Evolutionary conservation across 2,888 invertebrate species (phyloP), one percentile per base, ranked within the genome.

Genomic region (Leptopilina drosophilae): DNA sequence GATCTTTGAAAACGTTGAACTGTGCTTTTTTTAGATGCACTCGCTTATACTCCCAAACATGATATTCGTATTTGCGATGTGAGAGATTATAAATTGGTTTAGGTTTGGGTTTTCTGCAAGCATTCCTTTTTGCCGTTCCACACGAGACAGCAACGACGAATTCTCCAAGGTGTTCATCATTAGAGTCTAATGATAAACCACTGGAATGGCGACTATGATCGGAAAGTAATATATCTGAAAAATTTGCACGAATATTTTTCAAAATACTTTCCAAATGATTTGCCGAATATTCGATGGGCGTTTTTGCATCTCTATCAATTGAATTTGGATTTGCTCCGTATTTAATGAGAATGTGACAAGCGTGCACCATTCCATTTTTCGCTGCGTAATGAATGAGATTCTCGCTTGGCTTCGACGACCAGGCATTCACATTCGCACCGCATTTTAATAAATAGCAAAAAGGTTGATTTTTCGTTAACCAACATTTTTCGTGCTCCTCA

Each of bases 21-120:
- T n/a, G 6, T n/a, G 3, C n/a, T n/a, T n/a, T 3, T 3, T n/a
- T 15, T 0, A n/a, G n/a, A 5, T n/a, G 14, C 3, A 7, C n/a
- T 0, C n/a, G n/a, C 15, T 59, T 14, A 59, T 59, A 59, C 7
- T 59, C n/a, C 14, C n/a, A 15, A 1, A n/a, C 6, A 1, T n/a
- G 14, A 59, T 59, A 59, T 5, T 5, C n/a, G n/a, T 59, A 59
- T 7, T n/a, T 59, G 0, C 4, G 4, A n/a, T 59, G 2, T 1
- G n/a, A 1, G 6, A 59, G n/a, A n/a, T 59, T 59, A n/a, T 59
- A 59, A n/a, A n/a, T n/a, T n/a, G n/a, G n/a, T n/a, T n/a, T n/a
- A n/a, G n/a, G n/a, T n/a, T n/a, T n/a, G n/a, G n/a, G n/a, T n/a
- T n/a, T n/a, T n/a, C n/a, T n/a, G n/a, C n/a, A n/a, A n/a, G n/a